Evolutionary conservation across 1,140 invertebrate species (phyloP), one percentile per base, ranked within the genome.

Genomic region (Brachionus asplanchnoidis): DNA sequence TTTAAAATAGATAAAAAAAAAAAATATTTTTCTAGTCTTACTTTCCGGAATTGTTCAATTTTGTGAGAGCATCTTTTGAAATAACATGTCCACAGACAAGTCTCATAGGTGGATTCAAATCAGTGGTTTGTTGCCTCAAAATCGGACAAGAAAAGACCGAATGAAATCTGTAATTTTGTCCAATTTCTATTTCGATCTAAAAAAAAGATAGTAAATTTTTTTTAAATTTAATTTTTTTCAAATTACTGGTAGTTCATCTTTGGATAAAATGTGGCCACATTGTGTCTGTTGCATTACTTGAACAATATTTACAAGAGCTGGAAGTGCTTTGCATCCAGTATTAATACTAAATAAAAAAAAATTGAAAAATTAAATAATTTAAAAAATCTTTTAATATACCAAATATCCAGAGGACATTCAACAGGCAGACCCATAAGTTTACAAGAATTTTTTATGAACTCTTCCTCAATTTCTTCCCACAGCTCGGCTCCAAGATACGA

Each of bases 81-180:
- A 99, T 99, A 56, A 98, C 97, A 91, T 99, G 97, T 26, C 97
- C 97, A 90, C 97, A 99, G 0, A 95, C 93, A 44, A 99, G 91
- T 86, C 95, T 92, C 94, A 99, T 97, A 14, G 97, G 97, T 82
- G 97, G 97, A 92, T 99, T 99, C 85, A 92, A 92, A 86, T 99
- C 96, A 11, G 95, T 95, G 68, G 95, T 96, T 90, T 99, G 97
- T 90, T 98, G 96, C 50, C 96, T 92, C 68, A 99, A 91, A 87
- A 99, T 99, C 14, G 97, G 97, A 90, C 97, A 99, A 11, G 97
- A 97, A 91, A 99, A 99, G 86, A 98, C 94, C 32, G 96, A 98
- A 91, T 99, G 97, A 89, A 96, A 98, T 86, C 95, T 93, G 86
- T 77, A 50, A 70, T 95, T 94, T 85, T 93, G 93, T 9, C 94